A percentile compares a stretch with the other conserved stretches of the same genome.
phyloP scores from a whole-genome alignment of 2,888 invertebrate genomes.

The Folsomia candida region DNA sequence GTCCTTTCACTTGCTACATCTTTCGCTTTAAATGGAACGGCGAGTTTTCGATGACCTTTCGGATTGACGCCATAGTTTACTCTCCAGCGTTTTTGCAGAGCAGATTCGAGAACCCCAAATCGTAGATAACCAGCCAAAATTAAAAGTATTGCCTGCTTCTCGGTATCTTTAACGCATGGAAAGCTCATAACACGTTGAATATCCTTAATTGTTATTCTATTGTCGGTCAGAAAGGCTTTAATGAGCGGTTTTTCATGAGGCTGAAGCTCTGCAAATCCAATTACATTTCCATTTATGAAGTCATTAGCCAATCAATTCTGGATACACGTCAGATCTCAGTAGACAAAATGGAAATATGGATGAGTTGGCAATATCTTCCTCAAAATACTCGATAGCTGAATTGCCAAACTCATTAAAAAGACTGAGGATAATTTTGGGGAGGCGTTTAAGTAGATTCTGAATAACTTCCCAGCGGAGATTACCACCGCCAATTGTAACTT shows the following conservation, averaged over 20 bases:
- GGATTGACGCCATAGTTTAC: slow-evolving; percentile 45
- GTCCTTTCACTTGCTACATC: slow-evolving; percentile 44
- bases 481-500: slow-evolving; percentile 30
- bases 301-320: background rate
- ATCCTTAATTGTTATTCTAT: background rate
- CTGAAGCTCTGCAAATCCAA: background rate
- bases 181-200: background rate
- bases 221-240: slow-evolving; percentile 22
- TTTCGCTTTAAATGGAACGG: slow-evolving; percentile 40
- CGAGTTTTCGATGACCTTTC: slow-evolving; percentile 24
- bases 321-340: background rate
- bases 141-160: slow-evolving; percentile 22
- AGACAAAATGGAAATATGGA: slow-evolving; percentile 1
- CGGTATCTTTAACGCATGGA: slow-evolving; percentile 9
- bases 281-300: slow-evolving; percentile 6
- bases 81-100: slow-evolving; percentile 41
- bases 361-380: background rate
- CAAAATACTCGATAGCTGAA: background rate
- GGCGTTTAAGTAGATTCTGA: slow-evolving; percentile 18
- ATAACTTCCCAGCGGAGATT: slow-evolving; percentile 23
- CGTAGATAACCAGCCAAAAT: slow-evolving; percentile 37
- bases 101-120: slow-evolving; percentile 27
- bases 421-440: background rate
- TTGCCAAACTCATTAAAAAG: background rate
- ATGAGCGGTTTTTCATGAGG: background rate